Base-by-base conservation (phyloP, 1,140 invertebrate genomes). In the Penaeus vannamei region DNA sequence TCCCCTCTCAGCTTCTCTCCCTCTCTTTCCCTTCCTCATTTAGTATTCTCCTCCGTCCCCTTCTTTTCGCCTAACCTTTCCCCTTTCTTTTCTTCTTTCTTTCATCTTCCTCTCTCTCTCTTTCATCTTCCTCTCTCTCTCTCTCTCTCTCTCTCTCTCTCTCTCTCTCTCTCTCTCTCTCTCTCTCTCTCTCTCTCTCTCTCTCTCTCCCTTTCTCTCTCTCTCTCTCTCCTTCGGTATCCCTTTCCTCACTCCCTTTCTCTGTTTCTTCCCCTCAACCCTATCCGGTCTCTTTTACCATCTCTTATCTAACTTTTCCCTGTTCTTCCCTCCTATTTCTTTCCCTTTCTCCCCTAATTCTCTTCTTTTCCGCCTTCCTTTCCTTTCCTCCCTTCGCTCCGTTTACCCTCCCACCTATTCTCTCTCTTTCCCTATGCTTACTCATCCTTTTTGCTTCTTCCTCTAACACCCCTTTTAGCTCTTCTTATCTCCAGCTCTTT, bases 231-330 rank as follows among this genome's bases (percentile, higher is more conserved):
- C 10, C 53, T 20, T 60, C 64, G 26, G 42, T 72, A 64, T 53
- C 84, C 76, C 53, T 85, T 59, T 61, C 53, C 59, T 61, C 61
- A n/a, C 23, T 36, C 20, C 22, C 61, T 36, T 42, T 62, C 23
- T 36, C 64, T 62, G 5, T 32, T 29, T 29, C 29, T 26, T 32
- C 22, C 46, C 19, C 36, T 59, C 53, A 42, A 42, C 36, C 36
- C 36, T 42, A 42, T 42, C 36, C 36, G 36, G 36, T 23, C 46
- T n/a, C 59, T 26, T 10, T 59, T 32, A 69, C 83, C 26, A 4
- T 84, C 60, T 60, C n/a, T 32, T 64, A n/a, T 64, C 12, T 85
- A 29, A 69, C 62, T 85, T 53, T 85, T 53, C 72, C 82, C 46
- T 32, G 22, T 20, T 62, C 82, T 69, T 29, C 53, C 62, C 36